Evolutionary conservation across 1,140 invertebrate genomes (phyloP).

Genomic region (Drosophila dunni): DNA sequence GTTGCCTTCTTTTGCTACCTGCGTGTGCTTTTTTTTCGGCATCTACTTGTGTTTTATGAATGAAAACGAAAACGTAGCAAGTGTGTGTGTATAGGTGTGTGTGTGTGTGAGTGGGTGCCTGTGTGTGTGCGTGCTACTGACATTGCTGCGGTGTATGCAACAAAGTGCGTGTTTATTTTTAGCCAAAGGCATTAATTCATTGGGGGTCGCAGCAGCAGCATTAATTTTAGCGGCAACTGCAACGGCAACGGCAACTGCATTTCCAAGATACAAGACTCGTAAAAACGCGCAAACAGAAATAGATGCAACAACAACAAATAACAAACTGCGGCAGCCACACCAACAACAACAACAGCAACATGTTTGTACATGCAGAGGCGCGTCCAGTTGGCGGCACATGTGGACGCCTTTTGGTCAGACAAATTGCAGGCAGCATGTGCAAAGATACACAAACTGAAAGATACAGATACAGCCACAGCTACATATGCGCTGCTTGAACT

Average conservation of each 20-base stretch:
- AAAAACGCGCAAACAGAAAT: slow-evolving; percentile 51
- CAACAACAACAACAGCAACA: slow-evolving; percentile 6
- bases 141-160: slow-evolving; percentile 26
- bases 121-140: slow-evolving; percentile 31
- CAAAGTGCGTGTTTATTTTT: slow-evolving; percentile 66
- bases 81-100: slow-evolving; percentile 24
- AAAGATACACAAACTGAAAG: slow-evolving; percentile 44
- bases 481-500: slow-evolving; percentile 69
- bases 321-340: slow-evolving; percentile 12
- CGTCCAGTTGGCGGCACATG: slow-evolving; percentile 73
- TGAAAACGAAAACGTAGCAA: slow-evolving; percentile 53
- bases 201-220: slow-evolving; percentile 58
- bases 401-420: slow-evolving; percentile 45
- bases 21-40: slow-evolving; percentile 49
- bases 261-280: slow-evolving; percentile 30
- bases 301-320: slow-evolving; percentile 45
- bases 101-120: slow-evolving; percentile 20
- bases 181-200: slow-evolving; percentile 63
- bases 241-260: slow-evolving; percentile 50
- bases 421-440: slow-evolving; percentile 56
- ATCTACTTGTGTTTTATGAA: slow-evolving; percentile 66
- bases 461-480: slow-evolving; percentile 30
- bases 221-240: slow-evolving; percentile 7
- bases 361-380: slow-evolving; percentile 22
- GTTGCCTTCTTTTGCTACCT: slow-evolving; percentile 44